phyloP scores from a whole-genome alignment of 2,888 invertebrate species.

The Eudasyphora cyanicolor region DNA sequence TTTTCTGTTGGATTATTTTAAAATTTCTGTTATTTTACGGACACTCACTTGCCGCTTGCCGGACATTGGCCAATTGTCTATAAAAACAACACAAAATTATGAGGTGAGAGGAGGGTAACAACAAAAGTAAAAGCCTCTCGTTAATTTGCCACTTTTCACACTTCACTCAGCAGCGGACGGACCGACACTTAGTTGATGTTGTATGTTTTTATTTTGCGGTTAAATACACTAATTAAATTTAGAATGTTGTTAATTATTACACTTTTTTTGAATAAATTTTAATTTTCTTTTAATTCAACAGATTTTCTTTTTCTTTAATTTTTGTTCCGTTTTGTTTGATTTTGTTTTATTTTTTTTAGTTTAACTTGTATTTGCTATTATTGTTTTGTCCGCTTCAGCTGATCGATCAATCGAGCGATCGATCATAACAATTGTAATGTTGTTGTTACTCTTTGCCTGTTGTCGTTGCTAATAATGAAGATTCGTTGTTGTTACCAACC shows the following conservation, averaged over 20 bases:
- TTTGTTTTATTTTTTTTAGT: neutral
- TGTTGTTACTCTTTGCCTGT: neutral
- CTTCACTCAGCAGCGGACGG: neutral
- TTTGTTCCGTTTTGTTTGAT: neutral
- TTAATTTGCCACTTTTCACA: slow-evolving; percentile 19
- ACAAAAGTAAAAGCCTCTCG: slow-evolving; percentile 5
- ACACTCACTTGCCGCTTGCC: neutral
- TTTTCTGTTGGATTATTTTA: neutral
- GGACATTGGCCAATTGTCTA: neutral
- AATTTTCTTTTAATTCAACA: neutral
- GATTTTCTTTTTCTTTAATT: neutral
- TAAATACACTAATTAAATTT: slow-evolving; percentile 13
- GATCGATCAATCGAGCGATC: neutral
- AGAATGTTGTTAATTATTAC: neutral
- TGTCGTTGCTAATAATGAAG: neutral
- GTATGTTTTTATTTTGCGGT: neutral
- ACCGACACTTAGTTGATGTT: neutral
- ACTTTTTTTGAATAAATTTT: neutral
- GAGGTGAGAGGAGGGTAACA: neutral
- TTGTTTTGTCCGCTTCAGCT: too few species aligned
- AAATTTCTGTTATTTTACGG: neutral
- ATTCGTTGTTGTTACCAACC: slow-evolving; percentile 17
- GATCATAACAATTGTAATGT: neutral
- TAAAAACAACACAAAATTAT: too few species aligned
- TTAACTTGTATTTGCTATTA: too few species aligned